Conservation (phyloP, 2,797 vertebrate genomes). For the Diplodus puntazzo region DNA sequence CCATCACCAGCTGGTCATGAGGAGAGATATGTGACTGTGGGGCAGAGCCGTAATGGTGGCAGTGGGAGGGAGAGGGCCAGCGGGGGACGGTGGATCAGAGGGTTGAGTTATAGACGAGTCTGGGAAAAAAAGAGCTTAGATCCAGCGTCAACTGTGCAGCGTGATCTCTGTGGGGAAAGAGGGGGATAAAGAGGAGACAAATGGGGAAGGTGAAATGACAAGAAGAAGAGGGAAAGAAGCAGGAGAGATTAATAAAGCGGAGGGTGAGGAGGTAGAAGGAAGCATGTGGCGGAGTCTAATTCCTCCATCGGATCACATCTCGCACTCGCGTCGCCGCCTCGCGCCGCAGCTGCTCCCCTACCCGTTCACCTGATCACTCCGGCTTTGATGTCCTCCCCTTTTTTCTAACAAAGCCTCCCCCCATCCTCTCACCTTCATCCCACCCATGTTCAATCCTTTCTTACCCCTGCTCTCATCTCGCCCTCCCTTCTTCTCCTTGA, state of each 20-base stretch:
- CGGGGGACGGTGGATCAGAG: neutral
- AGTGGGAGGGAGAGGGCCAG: neutral
- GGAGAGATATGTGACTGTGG: neutral
- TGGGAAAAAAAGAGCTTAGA: conserved; percentile 13
- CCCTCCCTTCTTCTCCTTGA: conserved; percentile 18
- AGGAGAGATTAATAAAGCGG: neutral
- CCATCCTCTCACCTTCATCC: conserved; percentile 51
- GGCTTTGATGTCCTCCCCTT: conserved; percentile 41
- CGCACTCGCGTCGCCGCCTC: neutral
- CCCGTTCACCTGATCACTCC: conserved; percentile 22
- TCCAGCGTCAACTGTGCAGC: conserved; percentile 1
- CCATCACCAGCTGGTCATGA: conserved; percentile 13
- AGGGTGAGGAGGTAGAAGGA: neutral
- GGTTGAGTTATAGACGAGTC: conserved; percentile 8
- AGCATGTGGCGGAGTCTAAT: conserved; percentile 40
- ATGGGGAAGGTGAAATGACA: conserved; percentile 14
- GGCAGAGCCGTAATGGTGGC: conserved; percentile 9
- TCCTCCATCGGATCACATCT: conserved; percentile 39
- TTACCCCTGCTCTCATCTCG: conserved; percentile 29
- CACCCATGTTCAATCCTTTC: conserved; percentile 40
- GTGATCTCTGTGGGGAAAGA: neutral
- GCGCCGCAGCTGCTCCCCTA: conserved; percentile 48
- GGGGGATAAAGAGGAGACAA: neutral
- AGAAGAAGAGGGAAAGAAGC: conserved; percentile 5
- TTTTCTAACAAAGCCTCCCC: conserved; percentile 26